Conservation (phyloP, 2,888 invertebrate genomes). For the Ryuthela nishihirai region DNA sequence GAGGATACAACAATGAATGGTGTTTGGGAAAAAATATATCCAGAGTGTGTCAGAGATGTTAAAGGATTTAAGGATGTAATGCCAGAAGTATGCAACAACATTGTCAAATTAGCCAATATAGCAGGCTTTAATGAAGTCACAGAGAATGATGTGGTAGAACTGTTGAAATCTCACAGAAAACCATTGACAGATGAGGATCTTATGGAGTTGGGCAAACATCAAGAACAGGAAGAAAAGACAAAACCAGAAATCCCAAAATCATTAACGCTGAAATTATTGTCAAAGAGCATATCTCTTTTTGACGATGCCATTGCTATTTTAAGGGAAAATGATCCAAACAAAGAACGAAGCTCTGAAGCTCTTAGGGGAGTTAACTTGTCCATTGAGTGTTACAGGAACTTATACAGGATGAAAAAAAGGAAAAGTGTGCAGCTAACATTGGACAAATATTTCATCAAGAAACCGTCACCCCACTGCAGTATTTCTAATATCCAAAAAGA, state of each 20-base stretch:
- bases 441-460: too few relatives aligned
- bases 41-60: constrained; percentile 2
- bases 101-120: neutral
- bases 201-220: constrained; percentile 2
- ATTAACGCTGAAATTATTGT: neutral
- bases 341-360: constrained; percentile 2
- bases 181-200: neutral
- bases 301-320: constrained; percentile 5
- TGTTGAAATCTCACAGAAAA: neutral
- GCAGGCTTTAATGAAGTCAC: neutral
- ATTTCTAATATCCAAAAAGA: too few relatives aligned
- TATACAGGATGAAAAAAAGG: constrained; percentile 7
- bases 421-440: too few relatives aligned
- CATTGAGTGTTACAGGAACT: neutral
- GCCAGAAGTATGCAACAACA: neutral
- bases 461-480: too few relatives aligned
- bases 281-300: neutral
- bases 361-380: neutral
- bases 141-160: neutral
- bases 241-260: neutral
- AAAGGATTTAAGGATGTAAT: neutral
- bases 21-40: constrained; percentile 4
- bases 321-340: constrained; percentile 5
- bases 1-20: neutral
- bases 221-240: constrained; percentile 2